These are phyloP conservation scores for Phrixothrix hirtus DNA, from an alignment of 2,888 invertebrate species.

Conservation along the genomic window DNA sequence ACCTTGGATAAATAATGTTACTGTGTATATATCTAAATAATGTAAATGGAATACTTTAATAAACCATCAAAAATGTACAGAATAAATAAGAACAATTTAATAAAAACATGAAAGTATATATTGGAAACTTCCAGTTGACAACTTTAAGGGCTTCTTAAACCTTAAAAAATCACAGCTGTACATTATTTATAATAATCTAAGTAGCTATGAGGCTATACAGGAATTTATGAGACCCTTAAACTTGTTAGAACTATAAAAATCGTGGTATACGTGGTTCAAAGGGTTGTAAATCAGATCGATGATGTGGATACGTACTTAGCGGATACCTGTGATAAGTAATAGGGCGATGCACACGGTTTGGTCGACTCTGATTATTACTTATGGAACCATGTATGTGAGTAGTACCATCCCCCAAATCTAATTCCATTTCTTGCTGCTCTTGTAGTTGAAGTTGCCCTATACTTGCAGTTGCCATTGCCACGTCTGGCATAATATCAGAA, in stretches of 20 bases:
- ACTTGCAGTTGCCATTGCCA: conserved; percentile 86
- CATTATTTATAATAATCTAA: conserved; percentile 33
- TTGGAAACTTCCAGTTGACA: conserved; percentile 12
- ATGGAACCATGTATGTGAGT: conserved; percentile 62
- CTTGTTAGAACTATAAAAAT: conserved; percentile 43
- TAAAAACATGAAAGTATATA: conserved; percentile 17
- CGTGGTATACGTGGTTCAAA: conserved; percentile 43
- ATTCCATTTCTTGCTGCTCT: conserved; percentile 68
- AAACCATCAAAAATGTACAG: neutral
- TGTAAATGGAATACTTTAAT: conserved; percentile 3
- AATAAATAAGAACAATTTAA: conserved; percentile 20
- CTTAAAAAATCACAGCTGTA: conserved; percentile 39
- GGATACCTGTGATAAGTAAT: conserved; percentile 47
- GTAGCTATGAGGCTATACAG: conserved; percentile 33
- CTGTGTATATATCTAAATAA: neutral
- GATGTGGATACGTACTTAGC: conserved; percentile 47
- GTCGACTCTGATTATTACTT: conserved; percentile 41
- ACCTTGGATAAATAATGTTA: conserved; percentile 5
- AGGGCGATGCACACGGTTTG: conserved; percentile 45
- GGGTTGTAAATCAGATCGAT: conserved; percentile 40
- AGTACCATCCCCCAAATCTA: conserved; percentile 85
- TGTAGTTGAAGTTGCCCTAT: conserved; percentile 69
- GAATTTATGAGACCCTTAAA: conserved; percentile 22
- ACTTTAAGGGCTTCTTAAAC: conserved; percentile 30
- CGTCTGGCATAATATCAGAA: conserved; percentile 87